phyloP scores from a whole-genome alignment of 2,888 invertebrate species.

The Lamellibrachia columna region DNA sequence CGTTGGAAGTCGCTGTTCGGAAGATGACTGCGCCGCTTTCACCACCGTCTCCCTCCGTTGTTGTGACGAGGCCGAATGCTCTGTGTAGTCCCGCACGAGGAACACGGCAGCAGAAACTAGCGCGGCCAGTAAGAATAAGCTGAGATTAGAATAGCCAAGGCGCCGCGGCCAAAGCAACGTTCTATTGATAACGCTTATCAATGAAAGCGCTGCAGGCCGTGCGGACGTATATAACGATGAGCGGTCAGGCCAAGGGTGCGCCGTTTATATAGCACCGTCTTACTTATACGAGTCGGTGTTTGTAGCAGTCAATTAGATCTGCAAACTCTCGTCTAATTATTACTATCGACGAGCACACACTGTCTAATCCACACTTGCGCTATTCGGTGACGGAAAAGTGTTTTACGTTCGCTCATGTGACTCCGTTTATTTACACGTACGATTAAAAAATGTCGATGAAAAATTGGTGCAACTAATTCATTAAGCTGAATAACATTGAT shows the following conservation, averaged over 20 bases:
- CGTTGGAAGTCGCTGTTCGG: neutral
- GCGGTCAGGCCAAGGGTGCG: neutral
- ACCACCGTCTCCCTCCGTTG: neutral
- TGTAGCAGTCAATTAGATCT: neutral
- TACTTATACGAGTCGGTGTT: neutral
- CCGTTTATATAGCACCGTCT: neutral
- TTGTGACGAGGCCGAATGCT: neutral
- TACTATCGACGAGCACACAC: neutral
- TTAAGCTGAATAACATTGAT: too few relatives aligned
- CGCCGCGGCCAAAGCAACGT: neutral
- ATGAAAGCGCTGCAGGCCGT: neutral
- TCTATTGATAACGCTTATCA: constrained; percentile 16
- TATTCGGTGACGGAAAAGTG: too few relatives aligned
- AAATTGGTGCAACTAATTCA: neutral
- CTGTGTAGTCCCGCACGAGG: neutral
- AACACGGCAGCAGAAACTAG: neutral
- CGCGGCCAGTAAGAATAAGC: neutral
- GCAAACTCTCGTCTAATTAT: neutral
- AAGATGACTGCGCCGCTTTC: neutral
- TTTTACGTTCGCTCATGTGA: too few relatives aligned
- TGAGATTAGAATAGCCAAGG: neutral
- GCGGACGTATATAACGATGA: neutral
- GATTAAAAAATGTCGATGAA: neutral
- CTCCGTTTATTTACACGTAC: too few relatives aligned
- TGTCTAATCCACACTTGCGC: neutral